These are phyloP conservation scores for Leptopilina myrica DNA, from an alignment of 2,888 invertebrate genomes.

Conservation along the genomic window DNA sequence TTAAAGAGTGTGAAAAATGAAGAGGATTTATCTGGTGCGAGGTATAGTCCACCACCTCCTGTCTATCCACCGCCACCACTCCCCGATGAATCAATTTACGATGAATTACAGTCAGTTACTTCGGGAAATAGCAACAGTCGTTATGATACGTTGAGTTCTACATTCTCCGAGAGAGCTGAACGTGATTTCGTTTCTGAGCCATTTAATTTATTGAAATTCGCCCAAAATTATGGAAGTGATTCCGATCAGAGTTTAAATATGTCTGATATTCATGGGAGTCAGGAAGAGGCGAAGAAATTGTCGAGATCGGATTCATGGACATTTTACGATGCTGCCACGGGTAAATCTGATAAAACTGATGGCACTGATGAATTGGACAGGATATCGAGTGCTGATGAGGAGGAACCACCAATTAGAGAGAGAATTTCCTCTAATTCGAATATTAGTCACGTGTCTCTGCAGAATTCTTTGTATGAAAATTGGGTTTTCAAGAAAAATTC, in stretches of 20 bases:
- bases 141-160: constrained; percentile 74
- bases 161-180: constrained; percentile 72
- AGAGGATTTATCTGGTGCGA: constrained; percentile 65
- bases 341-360: constrained; percentile 59
- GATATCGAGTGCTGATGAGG: constrained; percentile 67
- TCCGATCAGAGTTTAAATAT: constrained; percentile 58
- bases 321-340: constrained; percentile 76
- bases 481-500: constrained; percentile 59
- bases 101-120: constrained; percentile 77
- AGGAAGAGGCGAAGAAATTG: constrained; percentile 67
- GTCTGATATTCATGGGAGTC: constrained; percentile 51
- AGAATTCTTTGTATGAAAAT: constrained; percentile 78
- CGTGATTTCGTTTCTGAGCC: constrained; percentile 75
- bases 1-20: constrained; percentile 66
- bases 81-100: constrained; percentile 79
- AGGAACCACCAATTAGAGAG: constrained; percentile 57
- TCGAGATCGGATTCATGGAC: constrained; percentile 79
- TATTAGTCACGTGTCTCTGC: constrained; percentile 63
- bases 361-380: constrained; percentile 67
- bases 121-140: constrained; percentile 71
- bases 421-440: constrained; percentile 60
- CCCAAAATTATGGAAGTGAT: constrained; percentile 64
- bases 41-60: constrained; percentile 78
- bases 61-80: constrained; percentile 80
- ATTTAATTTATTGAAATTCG: constrained; percentile 63